Evolutionary conservation across 2,888 invertebrate genomes (phyloP).

Genomic region (Aradus depressus): DNA sequence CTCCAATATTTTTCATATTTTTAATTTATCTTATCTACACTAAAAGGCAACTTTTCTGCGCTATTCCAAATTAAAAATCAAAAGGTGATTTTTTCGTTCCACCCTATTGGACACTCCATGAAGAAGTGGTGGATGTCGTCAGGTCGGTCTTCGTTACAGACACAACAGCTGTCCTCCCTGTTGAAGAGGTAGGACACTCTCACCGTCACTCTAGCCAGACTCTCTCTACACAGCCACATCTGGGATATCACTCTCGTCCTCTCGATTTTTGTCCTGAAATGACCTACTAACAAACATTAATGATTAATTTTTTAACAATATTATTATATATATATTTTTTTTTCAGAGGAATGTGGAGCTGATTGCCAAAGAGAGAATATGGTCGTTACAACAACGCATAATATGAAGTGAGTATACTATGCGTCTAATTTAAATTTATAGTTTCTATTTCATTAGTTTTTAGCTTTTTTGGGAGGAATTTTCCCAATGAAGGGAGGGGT

Average conservation of each 20-base stretch:
- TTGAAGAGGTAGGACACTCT: no score
- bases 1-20: no score
- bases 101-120: no score
- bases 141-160: no score
- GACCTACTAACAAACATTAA: neutral
- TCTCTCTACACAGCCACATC: neutral
- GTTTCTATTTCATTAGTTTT: neutral
- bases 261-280: neutral
- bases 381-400: conserved; percentile 23
- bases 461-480: neutral
- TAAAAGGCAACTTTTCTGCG: no score
- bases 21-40: no score
- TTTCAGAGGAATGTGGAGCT: conserved; percentile 25
- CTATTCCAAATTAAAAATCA: no score
- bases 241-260: neutral
- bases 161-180: no score
- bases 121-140: no score
- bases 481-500: no score
- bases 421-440: neutral
- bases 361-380: conserved; percentile 25
- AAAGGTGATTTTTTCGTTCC: no score
- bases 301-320: conserved; percentile 5
- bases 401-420: conserved; percentile 23
- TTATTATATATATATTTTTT: conserved; percentile 9
- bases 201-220: neutral